Base-by-base conservation (phyloP, 2,888 invertebrate genomes). In the Erpobdella octoculata region DNA sequence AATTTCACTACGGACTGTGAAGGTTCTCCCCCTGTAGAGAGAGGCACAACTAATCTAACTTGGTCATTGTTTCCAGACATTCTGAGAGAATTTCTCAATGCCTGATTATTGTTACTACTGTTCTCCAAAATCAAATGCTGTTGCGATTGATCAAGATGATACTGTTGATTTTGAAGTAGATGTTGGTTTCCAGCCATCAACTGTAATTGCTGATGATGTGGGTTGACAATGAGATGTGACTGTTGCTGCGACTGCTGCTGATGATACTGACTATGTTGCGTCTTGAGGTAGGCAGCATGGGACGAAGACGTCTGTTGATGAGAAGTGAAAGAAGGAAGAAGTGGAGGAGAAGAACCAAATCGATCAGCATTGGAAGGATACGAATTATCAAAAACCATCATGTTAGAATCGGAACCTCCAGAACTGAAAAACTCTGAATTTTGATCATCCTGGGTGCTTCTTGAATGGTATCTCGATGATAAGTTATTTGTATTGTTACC, bases 231-330 rank as follows among this genome's bases (percentile, higher is more conserved):
- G 31, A 35, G 35, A 5, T 28, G 31, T 28, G 62, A 62, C n/a
- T 69, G 58, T 21, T 58, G 58, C 46, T 69, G 35, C 15, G 36
- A 58, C 33, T 46, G 58, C 31, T 48, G 53, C 21, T 58, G 46
- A 48, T 69, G 69, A n/a, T 36, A 35, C n/a, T 68, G 67, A 37
- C 33, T 38, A 25, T 41, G 67, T n/a, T 41, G 41, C 31, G 9
- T 38, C 35, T 62, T 62, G 62, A 62, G 62, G 62, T 62, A 62
- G 62, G n/a, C 46, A n/a, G 12, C 35, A 35, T 31, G 62, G 33
- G 62, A 6, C n/a, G 62, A 28, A 62, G 53, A 53, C 28, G 53
- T 9, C 35, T 21, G 21, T 36, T 33, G 65, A 33, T 33, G 65
- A 33, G 18, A n/a, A 46, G 41, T 46, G 31, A 37, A 46, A 9